Base-by-base conservation (phyloP, 92 coral and sea anemone species). In the Nematostella vectensis region DNA sequence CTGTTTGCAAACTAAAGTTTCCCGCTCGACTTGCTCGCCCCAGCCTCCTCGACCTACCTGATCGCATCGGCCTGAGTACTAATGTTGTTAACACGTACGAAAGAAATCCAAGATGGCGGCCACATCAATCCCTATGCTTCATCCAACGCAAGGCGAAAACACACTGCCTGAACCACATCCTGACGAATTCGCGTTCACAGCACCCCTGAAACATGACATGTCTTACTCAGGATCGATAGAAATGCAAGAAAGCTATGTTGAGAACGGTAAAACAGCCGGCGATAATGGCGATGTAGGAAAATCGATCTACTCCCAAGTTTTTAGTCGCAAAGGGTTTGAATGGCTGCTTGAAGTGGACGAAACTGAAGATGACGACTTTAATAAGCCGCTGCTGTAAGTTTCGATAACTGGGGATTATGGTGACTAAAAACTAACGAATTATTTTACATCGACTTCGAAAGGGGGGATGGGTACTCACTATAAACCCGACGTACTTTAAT, bases 331-430 rank as follows among this genome's bases (percentile, higher is more conserved):
- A 62, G 77, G 80, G 12, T 93, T 76, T 60, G 96, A 82, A 29
- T 91, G 98, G 98, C 87, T 91, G 48, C 67, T 91, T 11, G 98
- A 91, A 59, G 94, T 91, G 26, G 98, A 91, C 58, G 96, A 91
- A 61, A 69, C 74, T 2, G 93, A 87, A 15, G 98, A 91, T 28
- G 87, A 89, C 51, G 98, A 91, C 38, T 80, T 91, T 62, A 83
- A 75, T 21, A 82, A 91, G 59, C 98, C 98, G 42, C 61, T 91
- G 16, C 67, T 91, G 98, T 91, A 60, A 78, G 96, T 84, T 16
- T 3, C 31, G 0, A 27, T n/a, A n/a, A n/a, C n/a, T n/a, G n/a
- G n/a, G n/a, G n/a, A n/a, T 57, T 19, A 3, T 8, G n/a, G 18
- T 0, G 11, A 22, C 22, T 16, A 2, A 18, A 55, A n/a, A n/a